Evolutionary conservation across 1,140 invertebrate genomes (phyloP), one percentile per base, ranked within the genome.

Genomic region (Penaeus japonicus): DNA sequence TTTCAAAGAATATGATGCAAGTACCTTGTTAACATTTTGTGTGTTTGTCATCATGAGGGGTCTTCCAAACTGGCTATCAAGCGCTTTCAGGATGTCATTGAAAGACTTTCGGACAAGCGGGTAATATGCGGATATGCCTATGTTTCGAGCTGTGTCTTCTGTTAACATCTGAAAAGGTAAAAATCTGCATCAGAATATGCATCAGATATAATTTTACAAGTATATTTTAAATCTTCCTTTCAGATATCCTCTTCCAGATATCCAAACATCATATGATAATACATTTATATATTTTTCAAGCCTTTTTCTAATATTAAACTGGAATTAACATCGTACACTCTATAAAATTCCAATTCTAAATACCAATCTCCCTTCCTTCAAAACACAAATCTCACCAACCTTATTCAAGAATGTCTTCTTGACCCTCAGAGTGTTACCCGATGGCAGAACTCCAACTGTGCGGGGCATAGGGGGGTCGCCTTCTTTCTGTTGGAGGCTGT

Each of bases 401-500:
- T 98, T 98, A 91, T 98, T 99, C 0, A 99, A 93, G 92, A 98
- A 99, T 2, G 98, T 99, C 92, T 99, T 99, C 92, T 99, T 99
- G 0, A 99, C 97, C 53, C 97, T 93, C 79, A 99, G 94, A 0
- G 98, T 98, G 92, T 98, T 98, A 0, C 97, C 98, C 1, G 98
- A 99, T 0, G 98, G 98, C 59, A 99, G 93, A 1, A 97, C 97
- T 0, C 97, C 97, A 79, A 98, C 96, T 0, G 97, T 98, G 90
- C 98, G 94, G 0, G 98, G 98, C 98, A 99, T 99, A 0, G 98
- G 98, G 15, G 98, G 98, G 92, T 99, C 98, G 0, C 96, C 98
- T 93, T 99, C 99, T 92, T 99, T 99, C 93, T 99, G 99, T 92
- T 99, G 98, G 27, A 99, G 93, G 92, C 97, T 98, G 92, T 99